These are phyloP conservation scores for Xyrauchen texanus DNA, from an alignment of 2,113 vertebrate genomes.

Conservation along the genomic window DNA sequence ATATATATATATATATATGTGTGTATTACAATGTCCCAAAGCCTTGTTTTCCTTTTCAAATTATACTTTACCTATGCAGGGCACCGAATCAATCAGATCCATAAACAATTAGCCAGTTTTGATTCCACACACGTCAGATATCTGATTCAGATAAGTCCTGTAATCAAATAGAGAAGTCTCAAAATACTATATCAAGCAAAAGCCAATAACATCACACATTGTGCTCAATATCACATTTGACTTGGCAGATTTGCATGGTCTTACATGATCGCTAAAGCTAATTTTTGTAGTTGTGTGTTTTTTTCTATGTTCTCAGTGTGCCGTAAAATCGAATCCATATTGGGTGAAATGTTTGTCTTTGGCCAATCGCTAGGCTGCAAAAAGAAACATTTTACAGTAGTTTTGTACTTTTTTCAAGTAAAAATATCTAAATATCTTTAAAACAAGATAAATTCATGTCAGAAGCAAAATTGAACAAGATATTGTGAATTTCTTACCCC, in stretches of 20 bases:
- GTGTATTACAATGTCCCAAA: slow-evolving; percentile 14
- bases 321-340: not conserved
- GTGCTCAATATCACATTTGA: too few relatives aligned
- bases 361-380: too few relatives aligned
- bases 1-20: not conserved
- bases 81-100: not conserved
- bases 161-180: slow-evolving; percentile 26
- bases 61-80: slow-evolving; percentile 42
- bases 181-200: not conserved
- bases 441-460: too few relatives aligned
- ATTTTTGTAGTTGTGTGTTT: not conserved
- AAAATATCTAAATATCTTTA: too few relatives aligned
- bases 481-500: too few relatives aligned
- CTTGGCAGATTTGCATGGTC: too few relatives aligned
- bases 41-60: not conserved
- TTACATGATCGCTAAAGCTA: not conserved
- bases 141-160: not conserved
- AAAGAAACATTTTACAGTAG: too few relatives aligned
- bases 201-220: not conserved
- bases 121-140: too few relatives aligned
- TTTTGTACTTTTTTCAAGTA: too few relatives aligned
- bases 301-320: not conserved
- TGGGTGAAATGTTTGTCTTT: too few relatives aligned
- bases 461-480: too few relatives aligned
- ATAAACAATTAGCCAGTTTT: too few relatives aligned